Conservation (phyloP, 2,113 vertebrate species). For the Macheiramphus alcinus region DNA sequence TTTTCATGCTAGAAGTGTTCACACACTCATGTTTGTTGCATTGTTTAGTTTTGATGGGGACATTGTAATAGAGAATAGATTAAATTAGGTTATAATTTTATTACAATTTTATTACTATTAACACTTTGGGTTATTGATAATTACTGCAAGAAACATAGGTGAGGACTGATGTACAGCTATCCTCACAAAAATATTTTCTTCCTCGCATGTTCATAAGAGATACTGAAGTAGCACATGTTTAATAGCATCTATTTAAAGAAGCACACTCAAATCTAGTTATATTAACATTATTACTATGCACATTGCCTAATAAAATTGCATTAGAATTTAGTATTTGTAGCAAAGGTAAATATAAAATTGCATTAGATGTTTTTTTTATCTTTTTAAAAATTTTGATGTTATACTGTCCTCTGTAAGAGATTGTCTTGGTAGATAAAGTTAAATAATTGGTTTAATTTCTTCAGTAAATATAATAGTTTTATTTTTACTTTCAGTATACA, state of each 20-base stretch:
- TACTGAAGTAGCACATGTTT: background rate
- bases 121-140: background rate
- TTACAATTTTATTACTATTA: background rate
- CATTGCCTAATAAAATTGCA: background rate
- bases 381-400: background rate
- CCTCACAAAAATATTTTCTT: background rate
- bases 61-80: background rate
- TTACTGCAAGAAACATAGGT: background rate
- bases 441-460: background rate
- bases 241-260: background rate
- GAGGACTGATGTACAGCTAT: background rate
- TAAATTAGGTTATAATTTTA: background rate
- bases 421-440: background rate
- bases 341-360: background rate
- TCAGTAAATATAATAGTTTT: background rate
- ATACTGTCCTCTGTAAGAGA: background rate
- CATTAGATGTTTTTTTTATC: background rate
- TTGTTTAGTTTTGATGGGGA: background rate
- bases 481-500: background rate
- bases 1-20: background rate
- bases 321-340: background rate
- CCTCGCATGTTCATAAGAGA: fast-evolving
- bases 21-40: background rate
- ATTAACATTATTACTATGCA: background rate
- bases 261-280: background rate